Evolutionary conservation across 35 echinoderm and acorn worm genomes (phyloP), one percentile per base, ranked within the genome.

Genomic region (Chiridota heheva): DNA sequence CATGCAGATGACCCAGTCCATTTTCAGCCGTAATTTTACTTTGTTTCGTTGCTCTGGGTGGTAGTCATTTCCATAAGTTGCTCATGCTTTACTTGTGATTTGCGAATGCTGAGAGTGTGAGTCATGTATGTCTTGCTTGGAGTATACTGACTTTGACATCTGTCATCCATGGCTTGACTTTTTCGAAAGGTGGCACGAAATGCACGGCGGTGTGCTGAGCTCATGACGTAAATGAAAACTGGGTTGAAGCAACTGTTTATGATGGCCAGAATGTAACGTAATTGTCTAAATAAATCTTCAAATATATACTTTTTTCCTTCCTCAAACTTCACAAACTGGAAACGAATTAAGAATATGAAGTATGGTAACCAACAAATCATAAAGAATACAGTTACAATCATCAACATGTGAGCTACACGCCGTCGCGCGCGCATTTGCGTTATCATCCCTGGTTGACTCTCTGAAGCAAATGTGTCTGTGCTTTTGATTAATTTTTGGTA

Each of bases 331-430:
- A 48, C 12, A n/a, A 67, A 66, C 67, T 86, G 67, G n/a, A 57
- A 60, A 77, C 78, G 78, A 24, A 93, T 36, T 15, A 56, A 67
- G 17, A 84, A 93, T 2, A 55, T 18, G 30, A 88, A 93, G 71
- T 96, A 86, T 13, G 92, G 92, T 6, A 96, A 76, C 92, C 92
- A 96, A 41, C 81, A 96, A 1, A 96, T 44, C 44, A 76, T 70
- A 45, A 96, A 96, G 38, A 96, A 90, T 4, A 96, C 30, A 20
- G 82, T 84, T 12, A 96, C 82, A 1, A 82, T 80, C 7, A 96
- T 76, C 8, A 90, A 42, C 31, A 86, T 76, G 12, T 81, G 79
- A 15, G 92, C 87, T 13, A 96, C 62, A 44, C 92, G 75, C 28
- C 81, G 47, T 22, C 92, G 81, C 26, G 81, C 88, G 25, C 88